phyloP scores from a whole-genome alignment of 2,113 vertebrate genomes.

The Boleophthalmus pectinirostris region DNA sequence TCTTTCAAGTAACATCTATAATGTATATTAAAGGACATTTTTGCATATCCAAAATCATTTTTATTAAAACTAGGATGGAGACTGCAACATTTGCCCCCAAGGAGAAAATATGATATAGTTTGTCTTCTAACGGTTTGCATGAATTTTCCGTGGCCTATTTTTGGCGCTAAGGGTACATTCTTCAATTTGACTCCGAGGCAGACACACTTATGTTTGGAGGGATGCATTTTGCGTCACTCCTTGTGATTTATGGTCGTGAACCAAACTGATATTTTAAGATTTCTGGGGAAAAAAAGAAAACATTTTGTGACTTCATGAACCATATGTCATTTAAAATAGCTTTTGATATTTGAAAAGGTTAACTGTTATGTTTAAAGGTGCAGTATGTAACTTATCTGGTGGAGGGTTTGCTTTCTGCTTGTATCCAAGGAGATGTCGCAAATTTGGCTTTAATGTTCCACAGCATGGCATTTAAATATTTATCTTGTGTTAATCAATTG shows the following conservation, averaged over 20 bases:
- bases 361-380: not conserved
- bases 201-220: not conserved
- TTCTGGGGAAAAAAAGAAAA: not conserved
- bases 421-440: not conserved
- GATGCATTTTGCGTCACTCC: not conserved
- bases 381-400: too few relatives aligned
- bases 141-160: not conserved
- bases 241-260: not conserved
- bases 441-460: not conserved
- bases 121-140: not conserved
- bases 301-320: too few relatives aligned
- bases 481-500: too few relatives aligned
- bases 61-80: not conserved
- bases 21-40: not conserved
- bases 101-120: not conserved
- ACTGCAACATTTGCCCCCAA: not conserved
- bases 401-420: not conserved
- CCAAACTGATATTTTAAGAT: not conserved
- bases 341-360: not conserved
- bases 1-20: not conserved
- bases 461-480: not conserved
- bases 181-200: conserved; percentile 1
- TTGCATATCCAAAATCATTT: not conserved
- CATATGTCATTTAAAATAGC: not conserved
- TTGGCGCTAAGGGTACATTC: not conserved